Evolutionary conservation across 2,113 vertebrate species (phyloP), one percentile per base, ranked within the genome.

Genomic region (Danio rerio): DNA sequence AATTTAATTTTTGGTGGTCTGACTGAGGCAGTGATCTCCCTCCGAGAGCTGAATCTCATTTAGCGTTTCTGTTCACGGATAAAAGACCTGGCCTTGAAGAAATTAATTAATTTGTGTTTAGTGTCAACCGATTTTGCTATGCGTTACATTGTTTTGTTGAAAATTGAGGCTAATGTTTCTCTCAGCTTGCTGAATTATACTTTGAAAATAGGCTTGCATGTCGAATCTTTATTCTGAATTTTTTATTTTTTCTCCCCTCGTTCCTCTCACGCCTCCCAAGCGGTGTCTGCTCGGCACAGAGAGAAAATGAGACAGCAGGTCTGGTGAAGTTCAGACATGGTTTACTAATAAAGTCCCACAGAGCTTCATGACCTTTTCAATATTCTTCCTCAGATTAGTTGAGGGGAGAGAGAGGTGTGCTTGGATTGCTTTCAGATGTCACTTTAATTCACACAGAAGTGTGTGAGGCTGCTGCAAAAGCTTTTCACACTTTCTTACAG

Each of bases 291-390:
- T 16, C 18, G 4, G 20, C 43, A 20, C 45, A 21, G 50, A 62
- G 70, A 77, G 80, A 82, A 80, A 75, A n/a, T 79, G 61, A 62
- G 55, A 69, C 52, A 63, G 62, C n/a, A 72, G 89, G 89, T 91
- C 88, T 72, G 86, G 89, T 83, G 87, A 87, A 86, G 92, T 91
- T 90, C 82, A 78, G 88, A 89, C 84, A 87, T 85, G 87, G 84
- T 91, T 91, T 89, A 87, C 89, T 88, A 88, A 86, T 76, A 49
- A 88, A 90, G 87, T 56, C 86, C 83, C 88, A 91, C 85, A 89
- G 87, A 89, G 90, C 83, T 84, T 83, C 83, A 86, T 93, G 93
- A 93, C 93, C 92, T 94, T 94, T 94, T 93, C 92, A 94, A 90
- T 93, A 94, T 93, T 92, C 92, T 92, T 91, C 89, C 89, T 86